Conservation (phyloP, 2,888 invertebrate genomes). For the Lapara coniferarum region DNA sequence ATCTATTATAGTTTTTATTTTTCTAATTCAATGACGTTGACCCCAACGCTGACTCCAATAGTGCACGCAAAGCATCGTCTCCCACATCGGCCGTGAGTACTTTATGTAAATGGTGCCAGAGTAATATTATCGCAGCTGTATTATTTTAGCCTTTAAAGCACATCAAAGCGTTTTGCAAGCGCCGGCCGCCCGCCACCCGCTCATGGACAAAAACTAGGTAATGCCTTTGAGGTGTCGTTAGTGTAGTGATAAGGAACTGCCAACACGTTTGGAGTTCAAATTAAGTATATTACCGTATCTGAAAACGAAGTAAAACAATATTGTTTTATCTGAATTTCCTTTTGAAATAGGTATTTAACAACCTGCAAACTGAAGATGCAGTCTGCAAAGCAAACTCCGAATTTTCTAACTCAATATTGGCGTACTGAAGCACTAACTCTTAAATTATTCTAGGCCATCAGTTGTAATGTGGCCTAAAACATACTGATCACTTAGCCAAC, state of each 20-base stretch:
- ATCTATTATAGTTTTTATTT: no score
- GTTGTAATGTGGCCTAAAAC: not conserved
- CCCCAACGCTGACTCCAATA: no score
- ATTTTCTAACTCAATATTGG: not conserved
- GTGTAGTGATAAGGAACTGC: no score
- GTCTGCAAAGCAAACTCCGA: not conserved
- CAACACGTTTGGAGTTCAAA: no score
- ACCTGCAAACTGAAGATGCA: not conserved
- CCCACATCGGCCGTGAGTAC: not conserved
- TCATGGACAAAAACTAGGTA: not conserved
- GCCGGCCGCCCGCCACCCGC: not conserved
- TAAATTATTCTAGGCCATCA: constrained; percentile 2
- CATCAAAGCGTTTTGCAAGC: not conserved
- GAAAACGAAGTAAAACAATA: no score
- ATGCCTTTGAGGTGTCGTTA: not conserved
- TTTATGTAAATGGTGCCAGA: constrained; percentile 6
- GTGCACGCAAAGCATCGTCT: no score
- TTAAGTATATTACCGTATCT: no score
- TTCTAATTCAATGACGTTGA: no score
- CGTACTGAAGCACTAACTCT: not conserved
- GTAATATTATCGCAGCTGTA: constrained; percentile 3
- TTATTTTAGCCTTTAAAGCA: not conserved
- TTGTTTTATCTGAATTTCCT: no score
- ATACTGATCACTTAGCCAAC: constrained; percentile 11
- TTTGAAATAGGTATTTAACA: no score